Conservation (phyloP, 2,797 vertebrate species). For the Clarias platycephalus region DNA sequence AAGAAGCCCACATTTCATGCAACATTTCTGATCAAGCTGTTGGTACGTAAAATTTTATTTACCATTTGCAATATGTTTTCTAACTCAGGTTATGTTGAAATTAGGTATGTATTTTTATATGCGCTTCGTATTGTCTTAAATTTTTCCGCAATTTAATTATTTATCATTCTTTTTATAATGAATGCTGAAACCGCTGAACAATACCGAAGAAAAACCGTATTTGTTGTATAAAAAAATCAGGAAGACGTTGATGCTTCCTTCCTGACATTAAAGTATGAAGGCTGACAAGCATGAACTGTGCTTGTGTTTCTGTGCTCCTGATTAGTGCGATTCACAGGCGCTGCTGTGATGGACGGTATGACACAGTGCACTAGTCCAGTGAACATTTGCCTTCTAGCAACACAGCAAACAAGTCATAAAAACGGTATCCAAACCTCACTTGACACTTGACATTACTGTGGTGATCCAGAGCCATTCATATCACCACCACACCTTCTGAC, state of each 20-base stretch:
- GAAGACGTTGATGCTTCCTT: neutral
- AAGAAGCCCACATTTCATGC: neutral
- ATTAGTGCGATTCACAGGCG: conserved; percentile 31
- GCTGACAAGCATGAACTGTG: neutral
- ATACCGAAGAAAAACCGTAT: neutral
- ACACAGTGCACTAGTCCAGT: conserved; percentile 11
- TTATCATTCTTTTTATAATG: neutral
- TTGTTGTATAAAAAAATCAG: neutral
- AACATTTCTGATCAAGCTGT: neutral
- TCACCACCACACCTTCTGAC: conserved; percentile 3
- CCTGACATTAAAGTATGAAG: neutral
- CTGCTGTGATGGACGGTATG: neutral
- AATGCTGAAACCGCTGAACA: neutral
- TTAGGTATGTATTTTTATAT: neutral
- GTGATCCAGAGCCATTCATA: conserved; percentile 1
- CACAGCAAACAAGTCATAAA: conserved; percentile 24
- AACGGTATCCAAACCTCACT: neutral
- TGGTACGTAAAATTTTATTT: neutral
- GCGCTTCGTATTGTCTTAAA: neutral
- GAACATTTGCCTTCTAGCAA: conserved; percentile 1
- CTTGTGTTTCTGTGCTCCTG: conserved; percentile 6
- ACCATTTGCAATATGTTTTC: neutral
- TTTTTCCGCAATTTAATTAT: neutral
- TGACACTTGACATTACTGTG: neutral
- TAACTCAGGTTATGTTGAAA: neutral